Base-by-base conservation (phyloP, 2,888 invertebrate genomes). In the Drosophila quinaria region DNA sequence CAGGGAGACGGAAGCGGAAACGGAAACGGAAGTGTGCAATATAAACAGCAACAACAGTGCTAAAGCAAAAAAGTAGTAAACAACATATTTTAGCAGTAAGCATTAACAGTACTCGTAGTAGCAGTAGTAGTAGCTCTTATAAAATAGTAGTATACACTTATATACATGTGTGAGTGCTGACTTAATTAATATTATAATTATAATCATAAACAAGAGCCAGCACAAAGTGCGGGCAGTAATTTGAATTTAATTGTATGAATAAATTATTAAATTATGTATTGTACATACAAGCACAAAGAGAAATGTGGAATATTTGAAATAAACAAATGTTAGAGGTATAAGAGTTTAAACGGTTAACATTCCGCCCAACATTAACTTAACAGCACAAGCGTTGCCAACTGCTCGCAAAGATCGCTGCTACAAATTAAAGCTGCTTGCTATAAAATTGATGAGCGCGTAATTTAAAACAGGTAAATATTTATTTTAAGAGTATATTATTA, bases 51-150 rank as follows among this genome's bases (percentile, higher is more conserved):
- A 54, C 74, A 81, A 67, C 67, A 78, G 79, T 87, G 83, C 83
- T 85, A 83, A 87, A 81, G 55, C 62, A 70, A 89, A 87, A 75
- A 78, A 89, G 58, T 85, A 88, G 81, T 63, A 49, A 49, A 49
- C 49, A 47, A 10, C 15, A n/a, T 37, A 50, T 41, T 11, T 29
- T 29, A 29, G 29, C 29, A 29, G 29, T 49, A 56, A 56, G 41
- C 46, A 42, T 47, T 42, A 46, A 49, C 25, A 6, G n/a, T 58
- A 56, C n/a, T 37, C 10, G 52, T 74, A 61, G 58, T 75, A 59
- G 54, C 31, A 56, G 51, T 73, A 74, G 72, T 52, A 67, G 60
- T 74, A 72, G 35, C 50, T 46, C 74, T 47, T 35, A 60, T 60
- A 22, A 15, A 46, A 49, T 70, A 80, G 54, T 62, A 70, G 47